Evolutionary conservation across 2,888 invertebrate species (phyloP).

Genomic region (Muscina levida): DNA sequence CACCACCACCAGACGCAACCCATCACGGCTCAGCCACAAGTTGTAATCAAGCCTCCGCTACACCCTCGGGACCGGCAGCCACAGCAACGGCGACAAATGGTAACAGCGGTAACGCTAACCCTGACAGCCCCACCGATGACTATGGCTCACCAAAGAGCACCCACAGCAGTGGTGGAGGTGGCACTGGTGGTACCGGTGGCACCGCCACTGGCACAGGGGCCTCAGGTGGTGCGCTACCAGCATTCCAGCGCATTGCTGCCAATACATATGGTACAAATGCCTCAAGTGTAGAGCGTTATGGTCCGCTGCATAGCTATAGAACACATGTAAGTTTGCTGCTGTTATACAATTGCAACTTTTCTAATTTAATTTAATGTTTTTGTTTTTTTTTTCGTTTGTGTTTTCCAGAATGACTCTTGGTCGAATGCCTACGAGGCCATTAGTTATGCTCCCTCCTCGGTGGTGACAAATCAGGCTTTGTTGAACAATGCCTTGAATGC

Average conservation of each 20-base stretch:
- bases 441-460: constrained; percentile 73
- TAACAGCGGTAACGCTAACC: constrained; percentile 61
- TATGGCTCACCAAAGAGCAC: constrained; percentile 77
- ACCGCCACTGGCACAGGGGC: constrained; percentile 37
- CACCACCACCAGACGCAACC: constrained; percentile 69
- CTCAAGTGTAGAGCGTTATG: constrained; percentile 71
- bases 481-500: constrained; percentile 65
- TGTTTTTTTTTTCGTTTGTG: constrained; percentile 34
- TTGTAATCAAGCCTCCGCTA: constrained; percentile 69
- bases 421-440: constrained; percentile 76
- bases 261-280: constrained; percentile 67
- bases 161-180: constrained; percentile 72
- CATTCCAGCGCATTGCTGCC: constrained; percentile 76
- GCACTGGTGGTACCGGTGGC: constrained; percentile 69
- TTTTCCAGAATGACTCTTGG: constrained; percentile 75
- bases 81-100: constrained; percentile 65
- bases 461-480: constrained; percentile 69
- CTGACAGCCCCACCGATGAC: constrained; percentile 71
- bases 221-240: constrained; percentile 75
- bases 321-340: constrained; percentile 73
- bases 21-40: constrained; percentile 57
- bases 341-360: constrained; percentile 11
- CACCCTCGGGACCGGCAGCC: constrained; percentile 69
- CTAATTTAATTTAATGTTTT: constrained; percentile 23
- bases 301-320: constrained; percentile 76